phyloP scores from a whole-genome alignment of 2,797 vertebrate species.

The Psittacula echo region DNA sequence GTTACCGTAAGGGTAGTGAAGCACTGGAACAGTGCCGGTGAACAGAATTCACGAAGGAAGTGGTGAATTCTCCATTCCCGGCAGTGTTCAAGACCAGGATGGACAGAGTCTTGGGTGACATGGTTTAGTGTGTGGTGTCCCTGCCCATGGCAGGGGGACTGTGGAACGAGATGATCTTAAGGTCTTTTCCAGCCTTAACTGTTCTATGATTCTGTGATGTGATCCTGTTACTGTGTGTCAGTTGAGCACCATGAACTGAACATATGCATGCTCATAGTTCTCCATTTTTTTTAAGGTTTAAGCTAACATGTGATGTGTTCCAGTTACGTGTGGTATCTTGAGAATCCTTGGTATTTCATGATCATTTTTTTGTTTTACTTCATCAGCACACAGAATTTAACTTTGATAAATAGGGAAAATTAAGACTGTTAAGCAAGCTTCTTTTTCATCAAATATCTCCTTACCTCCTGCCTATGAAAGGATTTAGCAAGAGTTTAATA shows the following conservation, averaged over 20 bases:
- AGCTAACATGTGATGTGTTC: neutral
- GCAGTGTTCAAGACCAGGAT: neutral
- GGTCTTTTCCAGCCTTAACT: neutral
- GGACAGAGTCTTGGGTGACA: neutral
- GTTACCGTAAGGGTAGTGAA: neutral
- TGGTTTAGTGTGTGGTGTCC: neutral
- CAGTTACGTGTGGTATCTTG: neutral
- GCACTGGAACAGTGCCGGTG: neutral
- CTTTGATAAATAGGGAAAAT: neutral
- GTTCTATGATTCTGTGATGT: neutral
- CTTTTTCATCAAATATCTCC: neutral
- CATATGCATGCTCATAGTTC: neutral
- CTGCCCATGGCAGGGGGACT: neutral
- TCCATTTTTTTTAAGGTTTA: neutral
- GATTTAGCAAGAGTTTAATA: neutral
- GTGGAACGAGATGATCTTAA: neutral
- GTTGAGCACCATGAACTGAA: neutral
- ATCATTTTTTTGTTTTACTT: neutral
- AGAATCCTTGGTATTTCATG: constrained; percentile 17
- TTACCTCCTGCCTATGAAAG: neutral
- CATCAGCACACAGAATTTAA: neutral
- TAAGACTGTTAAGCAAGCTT: neutral
- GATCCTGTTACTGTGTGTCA: neutral
- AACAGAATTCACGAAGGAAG: neutral
- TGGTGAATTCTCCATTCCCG: neutral